Base-by-base conservation (phyloP, 1,140 invertebrate genomes). In the Lethrus apterus region DNA sequence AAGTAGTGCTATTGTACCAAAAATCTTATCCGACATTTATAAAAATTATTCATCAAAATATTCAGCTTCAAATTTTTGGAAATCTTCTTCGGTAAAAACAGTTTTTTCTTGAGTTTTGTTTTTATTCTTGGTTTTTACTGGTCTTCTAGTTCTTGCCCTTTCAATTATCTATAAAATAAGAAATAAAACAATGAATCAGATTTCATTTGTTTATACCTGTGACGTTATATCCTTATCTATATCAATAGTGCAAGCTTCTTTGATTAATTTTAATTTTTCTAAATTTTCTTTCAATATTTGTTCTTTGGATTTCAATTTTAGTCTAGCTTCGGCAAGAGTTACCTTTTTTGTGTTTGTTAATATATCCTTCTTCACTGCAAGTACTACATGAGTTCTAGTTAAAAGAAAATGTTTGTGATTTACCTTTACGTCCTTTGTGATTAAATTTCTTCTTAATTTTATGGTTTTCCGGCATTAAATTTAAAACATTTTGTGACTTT, bases 21-120 rank as follows among this genome's bases (percentile, higher is more conserved):
- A 23, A 35, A 14, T 41, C 29, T 35, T 52, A 50, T 64, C 57
- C 19, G 55, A 48, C 5, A 58, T 10, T 34, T 17, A 4, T 34
- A 17, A 17, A 17, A 9, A 13, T 60, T 64, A 66, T 45, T 63
- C 63, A 44, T 64, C 68, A 48, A 70, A 65, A 35, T 70, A 69
- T 49, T 70, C 68, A 20, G 65, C 62, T 57, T 76, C 70, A 62
- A 74, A 74, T 34, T 68, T 62, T 40, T 70, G 59, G 41, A 71
- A 73, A 50, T 70, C 66, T 54, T 73, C 72, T 44, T 76, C 73
- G 0, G 75, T 72, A 54, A 77, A 77, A 8, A 69, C 63, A 11
- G 75, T 73, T 17, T 66, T 68, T 34, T 73, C 65, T 38, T 65
- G 52, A 43, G 67, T 62, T 33, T 70, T 67, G 4, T 49, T 35